These are phyloP conservation scores for Geotrupes spiniger DNA, from an alignment of 2,888 invertebrate genomes.

Conservation along the genomic window DNA sequence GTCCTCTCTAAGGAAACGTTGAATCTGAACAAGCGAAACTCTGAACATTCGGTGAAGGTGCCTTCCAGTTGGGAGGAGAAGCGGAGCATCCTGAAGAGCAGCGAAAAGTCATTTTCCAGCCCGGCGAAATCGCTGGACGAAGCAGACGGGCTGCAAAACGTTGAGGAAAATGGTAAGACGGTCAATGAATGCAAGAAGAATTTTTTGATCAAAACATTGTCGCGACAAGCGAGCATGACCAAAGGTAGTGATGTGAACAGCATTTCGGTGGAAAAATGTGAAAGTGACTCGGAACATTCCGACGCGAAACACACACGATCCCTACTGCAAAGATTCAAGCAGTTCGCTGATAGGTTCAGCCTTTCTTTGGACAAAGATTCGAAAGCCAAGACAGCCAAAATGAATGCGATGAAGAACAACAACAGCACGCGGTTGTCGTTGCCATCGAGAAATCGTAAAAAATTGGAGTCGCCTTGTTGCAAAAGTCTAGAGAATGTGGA, in stretches of 20 bases:
- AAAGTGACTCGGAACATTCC: conserved; percentile 37
- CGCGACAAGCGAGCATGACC: conserved; percentile 24
- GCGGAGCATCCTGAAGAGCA: conserved; percentile 44
- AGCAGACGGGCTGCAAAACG: conserved; percentile 20
- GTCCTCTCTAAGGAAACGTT: conserved; percentile 45
- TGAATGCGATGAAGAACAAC: conserved; percentile 37
- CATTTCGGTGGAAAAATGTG: conserved; percentile 35
- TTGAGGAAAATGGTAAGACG: conserved; percentile 20
- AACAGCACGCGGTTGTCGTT: conserved; percentile 31
- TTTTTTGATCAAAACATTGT: conserved; percentile 25
- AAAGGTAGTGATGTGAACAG: conserved; percentile 31
- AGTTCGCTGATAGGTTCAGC: conserved; percentile 55
- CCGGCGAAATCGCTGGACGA: conserved; percentile 34
- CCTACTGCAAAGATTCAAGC: conserved; percentile 53
- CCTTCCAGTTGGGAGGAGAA: conserved; percentile 40
- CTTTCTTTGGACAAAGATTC: conserved; percentile 52
- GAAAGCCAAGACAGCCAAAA: conserved; percentile 33
- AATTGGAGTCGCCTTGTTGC: conserved; percentile 38
- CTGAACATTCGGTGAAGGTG: conserved; percentile 44
- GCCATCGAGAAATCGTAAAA: conserved; percentile 29
- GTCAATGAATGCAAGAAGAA: conserved; percentile 24
- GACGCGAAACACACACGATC: conserved; percentile 47
- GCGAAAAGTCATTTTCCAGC: conserved; percentile 34
- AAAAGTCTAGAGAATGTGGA: conserved; percentile 40
- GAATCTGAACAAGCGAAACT: conserved; percentile 46